These are phyloP conservation scores for Microcebus murinus DNA, from an alignment of 2,113 vertebrate species.

Conservation along the genomic window DNA sequence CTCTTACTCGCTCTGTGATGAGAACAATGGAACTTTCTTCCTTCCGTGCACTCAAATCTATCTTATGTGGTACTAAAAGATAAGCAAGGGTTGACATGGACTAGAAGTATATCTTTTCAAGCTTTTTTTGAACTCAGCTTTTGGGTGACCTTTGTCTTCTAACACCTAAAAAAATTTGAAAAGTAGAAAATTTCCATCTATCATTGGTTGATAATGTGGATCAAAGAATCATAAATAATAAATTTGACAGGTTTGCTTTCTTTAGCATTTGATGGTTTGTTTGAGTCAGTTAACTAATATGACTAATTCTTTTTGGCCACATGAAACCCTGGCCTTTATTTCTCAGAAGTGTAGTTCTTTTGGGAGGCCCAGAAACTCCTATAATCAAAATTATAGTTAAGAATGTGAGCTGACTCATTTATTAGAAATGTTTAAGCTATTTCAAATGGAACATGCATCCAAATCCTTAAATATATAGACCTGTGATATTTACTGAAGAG, in stretches of 20 bases:
- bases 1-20: neutral
- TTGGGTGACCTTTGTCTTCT: neutral
- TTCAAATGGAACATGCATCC: neutral
- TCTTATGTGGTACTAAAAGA: neutral
- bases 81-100: neutral
- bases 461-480: neutral
- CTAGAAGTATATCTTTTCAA: neutral
- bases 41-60: neutral
- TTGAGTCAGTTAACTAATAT: neutral
- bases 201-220: neutral
- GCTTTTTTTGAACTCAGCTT: neutral
- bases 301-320: neutral
- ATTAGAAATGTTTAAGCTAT: neutral
- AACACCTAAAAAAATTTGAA: neutral
- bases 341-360: neutral
- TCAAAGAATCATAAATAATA: neutral
- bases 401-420: neutral
- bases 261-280: neutral
- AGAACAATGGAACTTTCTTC: neutral
- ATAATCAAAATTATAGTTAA: neutral
- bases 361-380: neutral
- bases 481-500: slow-evolving; percentile 30
- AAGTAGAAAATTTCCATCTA: neutral
- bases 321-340: neutral
- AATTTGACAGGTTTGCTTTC: neutral